These are phyloP conservation scores for Bolinopsis microptera DNA, from an alignment of 37 sponge, comb jelly and placozoan species.

Conservation along the genomic window DNA sequence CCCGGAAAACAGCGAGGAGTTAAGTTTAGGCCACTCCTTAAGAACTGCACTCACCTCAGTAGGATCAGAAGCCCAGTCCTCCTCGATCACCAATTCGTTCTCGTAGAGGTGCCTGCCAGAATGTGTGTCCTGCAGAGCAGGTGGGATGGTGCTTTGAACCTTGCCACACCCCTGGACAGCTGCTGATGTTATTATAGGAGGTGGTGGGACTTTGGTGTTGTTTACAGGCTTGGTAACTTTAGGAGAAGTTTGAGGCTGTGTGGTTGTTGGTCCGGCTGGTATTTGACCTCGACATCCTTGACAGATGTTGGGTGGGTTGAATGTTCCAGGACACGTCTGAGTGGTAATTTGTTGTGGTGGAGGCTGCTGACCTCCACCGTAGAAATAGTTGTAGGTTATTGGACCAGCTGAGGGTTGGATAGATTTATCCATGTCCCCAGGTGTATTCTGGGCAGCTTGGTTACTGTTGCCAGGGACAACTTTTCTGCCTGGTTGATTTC, in stretches of 20 bases:
- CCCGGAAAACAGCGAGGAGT: background rate
- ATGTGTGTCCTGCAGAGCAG: background rate
- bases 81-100: background rate
- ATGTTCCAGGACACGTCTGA: background rate
- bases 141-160: background rate
- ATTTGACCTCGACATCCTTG: background rate
- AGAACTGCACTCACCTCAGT: background rate
- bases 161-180: background rate
- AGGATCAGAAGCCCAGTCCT: background rate
- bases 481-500: background rate
- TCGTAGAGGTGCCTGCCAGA: background rate
- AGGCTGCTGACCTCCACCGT: background rate
- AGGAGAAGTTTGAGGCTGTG: background rate
- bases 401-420: background rate
- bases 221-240: background rate
- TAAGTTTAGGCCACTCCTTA: background rate
- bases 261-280: background rate
- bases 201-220: background rate
- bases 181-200: background rate
- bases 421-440: background rate
- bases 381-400: slow-evolving; percentile 22
- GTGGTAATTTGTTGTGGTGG: background rate
- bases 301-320: background rate
- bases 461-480: background rate
- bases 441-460: background rate